Percentiles rank a stretch among this genome's conserved stretches.
phyloP scores from a whole-genome alignment of 2,888 invertebrate species.

The Hydriomena furcata region DNA sequence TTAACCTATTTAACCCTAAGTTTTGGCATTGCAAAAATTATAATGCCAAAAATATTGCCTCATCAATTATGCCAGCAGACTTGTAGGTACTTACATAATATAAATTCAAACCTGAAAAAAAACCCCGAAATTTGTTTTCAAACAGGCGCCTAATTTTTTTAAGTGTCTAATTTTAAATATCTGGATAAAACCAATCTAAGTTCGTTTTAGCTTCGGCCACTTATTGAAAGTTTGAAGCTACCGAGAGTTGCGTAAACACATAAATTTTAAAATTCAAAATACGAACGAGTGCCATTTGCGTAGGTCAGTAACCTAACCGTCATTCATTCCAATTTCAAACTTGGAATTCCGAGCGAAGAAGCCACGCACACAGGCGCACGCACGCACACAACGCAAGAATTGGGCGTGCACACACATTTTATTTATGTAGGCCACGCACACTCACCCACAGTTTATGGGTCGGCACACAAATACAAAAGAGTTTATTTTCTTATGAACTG shows the following conservation, averaged over 20 bases:
- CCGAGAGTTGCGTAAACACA: conserved; percentile 16
- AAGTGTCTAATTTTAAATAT: no score
- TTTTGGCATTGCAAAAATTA: no score
- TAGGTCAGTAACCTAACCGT: conserved; percentile 80
- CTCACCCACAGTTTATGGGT: conserved; percentile 61
- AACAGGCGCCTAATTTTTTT: no score
- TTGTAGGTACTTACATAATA: no score
- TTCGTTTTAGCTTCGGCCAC: no score
- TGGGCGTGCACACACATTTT: conserved; percentile 52
- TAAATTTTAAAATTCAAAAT: conserved; percentile 33
- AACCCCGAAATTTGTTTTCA: no score
- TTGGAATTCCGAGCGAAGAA: conserved; percentile 79
- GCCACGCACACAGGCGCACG: conserved; percentile 60
- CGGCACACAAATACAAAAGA: conserved; percentile 56
- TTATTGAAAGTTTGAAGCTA: no score
- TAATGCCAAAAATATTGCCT: no score
- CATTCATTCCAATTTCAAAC: conserved; percentile 81
- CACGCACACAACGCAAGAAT: conserved; percentile 59
- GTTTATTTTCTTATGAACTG: conserved; percentile 44
- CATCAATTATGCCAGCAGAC: no score
- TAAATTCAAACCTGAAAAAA: no score
- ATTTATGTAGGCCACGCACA: conserved; percentile 76
- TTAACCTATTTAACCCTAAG: no score
- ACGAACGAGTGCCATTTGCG: conserved; percentile 45
- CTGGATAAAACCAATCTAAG: no score